Conservation (phyloP, 35 echinoderm and acorn worm species). For the Holothuria glaberrima region DNA sequence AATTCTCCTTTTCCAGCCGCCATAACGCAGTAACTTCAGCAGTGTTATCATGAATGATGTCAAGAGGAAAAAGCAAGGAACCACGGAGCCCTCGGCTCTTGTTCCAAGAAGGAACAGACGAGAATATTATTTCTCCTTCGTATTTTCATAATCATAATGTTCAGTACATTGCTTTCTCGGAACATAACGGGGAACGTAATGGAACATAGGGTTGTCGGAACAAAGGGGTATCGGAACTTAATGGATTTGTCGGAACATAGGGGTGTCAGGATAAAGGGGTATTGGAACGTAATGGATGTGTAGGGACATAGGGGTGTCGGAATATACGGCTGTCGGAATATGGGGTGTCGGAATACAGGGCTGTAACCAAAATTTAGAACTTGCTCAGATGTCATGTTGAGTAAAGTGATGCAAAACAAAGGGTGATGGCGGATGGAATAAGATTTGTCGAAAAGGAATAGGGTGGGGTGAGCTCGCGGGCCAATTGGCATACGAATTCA, state of each 20-base stretch:
- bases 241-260: too few relatives aligned
- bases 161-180: conserved; percentile 4
- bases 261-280: not conserved
- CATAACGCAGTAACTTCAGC: not conserved
- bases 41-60: not conserved
- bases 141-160: conserved; percentile 5
- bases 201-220: too few relatives aligned
- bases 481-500: too few relatives aligned
- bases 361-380: too few relatives aligned
- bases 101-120: not conserved
- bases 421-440: too few relatives aligned
- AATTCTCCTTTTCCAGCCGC: not conserved
- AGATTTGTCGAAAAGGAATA: too few relatives aligned
- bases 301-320: not conserved
- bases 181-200: conserved; percentile 13
- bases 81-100: not conserved
- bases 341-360: too few relatives aligned
- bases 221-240: too few relatives aligned
- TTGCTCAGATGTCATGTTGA: too few relatives aligned
- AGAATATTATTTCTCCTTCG: not conserved
- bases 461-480: too few relatives aligned
- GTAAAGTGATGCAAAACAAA: too few relatives aligned
- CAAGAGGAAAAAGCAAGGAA: not conserved
- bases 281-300: not conserved
- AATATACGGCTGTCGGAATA: not conserved